These are phyloP conservation scores for Amblyornis subalaris DNA, from an alignment of 2,113 vertebrate genomes.

Conservation along the genomic window DNA sequence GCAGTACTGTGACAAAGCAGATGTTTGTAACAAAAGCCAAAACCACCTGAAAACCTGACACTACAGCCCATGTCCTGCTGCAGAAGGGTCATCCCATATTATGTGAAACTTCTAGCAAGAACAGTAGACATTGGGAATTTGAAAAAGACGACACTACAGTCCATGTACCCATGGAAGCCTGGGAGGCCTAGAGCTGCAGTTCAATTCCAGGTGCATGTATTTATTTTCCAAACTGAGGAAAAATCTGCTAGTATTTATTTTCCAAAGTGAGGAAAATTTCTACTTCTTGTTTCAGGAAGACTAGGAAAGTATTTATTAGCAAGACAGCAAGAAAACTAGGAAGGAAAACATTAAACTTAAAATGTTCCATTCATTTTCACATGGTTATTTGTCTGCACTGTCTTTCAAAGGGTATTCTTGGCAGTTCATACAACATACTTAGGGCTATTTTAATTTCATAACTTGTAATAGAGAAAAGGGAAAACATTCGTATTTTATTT, in stretches of 20 bases:
- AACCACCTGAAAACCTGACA: neutral
- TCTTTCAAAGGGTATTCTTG: neutral
- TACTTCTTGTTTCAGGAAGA: neutral
- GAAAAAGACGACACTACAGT: neutral
- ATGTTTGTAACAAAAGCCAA: neutral
- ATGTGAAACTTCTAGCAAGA: neutral
- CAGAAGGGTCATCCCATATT: neutral
- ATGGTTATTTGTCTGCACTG: neutral
- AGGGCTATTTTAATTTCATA: neutral
- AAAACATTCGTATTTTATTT: neutral
- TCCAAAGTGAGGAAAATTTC: neutral
- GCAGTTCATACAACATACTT: neutral
- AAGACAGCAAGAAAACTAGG: neutral
- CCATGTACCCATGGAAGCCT: fast-evolving
- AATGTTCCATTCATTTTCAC: neutral
- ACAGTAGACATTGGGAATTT: neutral
- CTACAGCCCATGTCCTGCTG: neutral
- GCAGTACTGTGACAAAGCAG: neutral
- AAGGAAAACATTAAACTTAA: neutral
- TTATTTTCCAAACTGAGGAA: neutral
- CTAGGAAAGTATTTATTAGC: neutral
- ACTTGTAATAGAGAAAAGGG: neutral
- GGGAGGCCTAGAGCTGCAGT: neutral
- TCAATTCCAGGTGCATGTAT: neutral
- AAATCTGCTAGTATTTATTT: neutral